Base-by-base conservation (phyloP, 2,888 invertebrate species). In the Aphodius granarius region DNA sequence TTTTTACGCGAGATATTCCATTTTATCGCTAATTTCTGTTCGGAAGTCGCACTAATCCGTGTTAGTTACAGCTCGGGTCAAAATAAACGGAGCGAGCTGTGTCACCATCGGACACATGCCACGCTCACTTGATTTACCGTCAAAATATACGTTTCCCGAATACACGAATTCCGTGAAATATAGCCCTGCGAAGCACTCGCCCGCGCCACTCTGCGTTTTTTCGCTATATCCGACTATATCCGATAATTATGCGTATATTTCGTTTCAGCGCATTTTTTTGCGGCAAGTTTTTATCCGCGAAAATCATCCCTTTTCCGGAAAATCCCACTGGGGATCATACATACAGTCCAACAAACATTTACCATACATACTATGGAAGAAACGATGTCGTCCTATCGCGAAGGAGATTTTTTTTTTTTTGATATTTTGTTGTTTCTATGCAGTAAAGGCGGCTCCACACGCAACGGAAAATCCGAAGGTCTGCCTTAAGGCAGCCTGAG, bases 151-250 rank as follows among this genome's bases (percentile, higher is more conserved):
- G 82, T 82, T 80, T 82, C 79, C 80, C 81, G 82, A 83, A 83
- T 83, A 83, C 82, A 80, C 81, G 82, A 82, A 83, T 84, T 83
- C 81, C 78, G 78, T 83, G 82, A 84, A 83, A 82, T 83, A 84
- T 84, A 81, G 83, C 82, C 81, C 81, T 68, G 20, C n/a, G n/a
- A 43, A 6, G 43, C 43, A 43, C 43, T 43, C 43, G 43, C 9
- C 13, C n/a, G n/a, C n/a, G n/a, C n/a, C n/a, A n/a, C 2, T 43
- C 43, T 43, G 43, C 13, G 13, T 43, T 43, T 43, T 43, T 43
- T 43, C 43, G 43, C 43, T 13, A 43, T 43, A 43, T 43, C 13
- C 43, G 43, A 6, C 23, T 13, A 43, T 43, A 43, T 43, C 43
- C 43, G 13, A 43, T 13, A 43, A 43, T 43, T 43, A 43, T 43